Evolutionary conservation across 2,888 invertebrate species (phyloP).

Genomic region (Acanthoscelides obtectus): DNA sequence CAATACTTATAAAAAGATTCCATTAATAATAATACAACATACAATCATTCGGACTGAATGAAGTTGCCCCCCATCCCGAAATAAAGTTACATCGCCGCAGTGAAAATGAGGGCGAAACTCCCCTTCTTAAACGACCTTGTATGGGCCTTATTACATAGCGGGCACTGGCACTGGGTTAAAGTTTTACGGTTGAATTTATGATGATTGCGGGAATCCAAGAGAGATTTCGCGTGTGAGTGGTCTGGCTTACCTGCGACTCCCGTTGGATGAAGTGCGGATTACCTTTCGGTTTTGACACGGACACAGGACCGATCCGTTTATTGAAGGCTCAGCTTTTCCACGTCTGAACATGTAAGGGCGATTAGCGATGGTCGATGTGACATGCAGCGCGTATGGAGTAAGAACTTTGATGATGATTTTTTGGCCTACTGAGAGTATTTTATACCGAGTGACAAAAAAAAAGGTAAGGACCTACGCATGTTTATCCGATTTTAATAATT

Average conservation of each 20-base stretch:
- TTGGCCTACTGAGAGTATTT: no score
- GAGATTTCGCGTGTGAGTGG: not conserved
- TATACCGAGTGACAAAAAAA: no score
- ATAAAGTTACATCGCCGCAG: not conserved
- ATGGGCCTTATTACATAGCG: not conserved
- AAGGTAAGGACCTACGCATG: no score
- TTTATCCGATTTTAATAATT: no score
- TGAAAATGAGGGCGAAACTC: not conserved
- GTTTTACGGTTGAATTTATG: not conserved
- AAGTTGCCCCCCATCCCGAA: no score
- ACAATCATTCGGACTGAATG: no score
- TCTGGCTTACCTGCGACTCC: not conserved
- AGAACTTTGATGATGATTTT: no score
- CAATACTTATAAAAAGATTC: no score
- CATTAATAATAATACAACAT: no score
- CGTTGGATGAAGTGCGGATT: not conserved
- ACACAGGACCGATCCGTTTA: not conserved
- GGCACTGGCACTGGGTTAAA: not conserved
- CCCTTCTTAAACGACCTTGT: not conserved
- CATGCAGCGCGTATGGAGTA: no score
- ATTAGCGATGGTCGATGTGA: not conserved
- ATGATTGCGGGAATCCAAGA: not conserved
- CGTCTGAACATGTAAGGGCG: not conserved
- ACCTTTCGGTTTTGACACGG: not conserved
- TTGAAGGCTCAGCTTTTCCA: not conserved